Base-by-base conservation (phyloP, 2,797 vertebrate genomes). In the Chiropotes sagulatus region DNA sequence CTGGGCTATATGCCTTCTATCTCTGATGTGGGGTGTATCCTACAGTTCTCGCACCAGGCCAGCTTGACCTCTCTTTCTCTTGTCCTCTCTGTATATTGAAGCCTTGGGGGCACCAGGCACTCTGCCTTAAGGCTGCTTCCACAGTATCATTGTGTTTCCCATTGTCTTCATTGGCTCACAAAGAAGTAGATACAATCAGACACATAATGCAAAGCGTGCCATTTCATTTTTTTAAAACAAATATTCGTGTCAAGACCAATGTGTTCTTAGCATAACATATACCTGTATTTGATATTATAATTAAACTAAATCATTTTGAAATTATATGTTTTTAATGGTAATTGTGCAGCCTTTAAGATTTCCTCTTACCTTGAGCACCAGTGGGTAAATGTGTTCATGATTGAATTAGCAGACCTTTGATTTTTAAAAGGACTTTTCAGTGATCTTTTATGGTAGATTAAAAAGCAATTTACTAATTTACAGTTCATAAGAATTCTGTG, bases 391-490 rank as follows among this genome's bases (percentile, higher is more conserved):
- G 95, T 93, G 94, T 98, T 98, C 97, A 98, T 97, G 97, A 98
- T 84, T 98, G 97, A 98, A 98, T 98, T 98, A 97, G 95, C 97
- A 98, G 97, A 97, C 96, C 97, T 98, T 98, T 98, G 97, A 96
- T 98, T 97, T 44, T 98, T 97, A 94, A 98, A 98, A 98, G 94
- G 97, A 97, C 97, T 98, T 98, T 97, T 97, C 96, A 90, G 96
- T 97, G 97, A 97, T 97, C 96, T 97, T 98, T 98, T 97, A 97
- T 97, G 97, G 97, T 98, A 98, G 96, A 98, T 98, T 98, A 98
- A 98, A 98, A 98, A 97, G 97, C 97, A 97, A 98, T 98, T 98
- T 98, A 97, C 98, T 97, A 97, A 98, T 98, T 97, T 98, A 97
- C 96, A 98, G 97, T 98, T 98, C 97, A 97, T 82, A 98, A 95